Evolutionary conservation across 2,888 invertebrate species (phyloP), one percentile per base, ranked within the genome.

Genomic region (Leucoma salicis): DNA sequence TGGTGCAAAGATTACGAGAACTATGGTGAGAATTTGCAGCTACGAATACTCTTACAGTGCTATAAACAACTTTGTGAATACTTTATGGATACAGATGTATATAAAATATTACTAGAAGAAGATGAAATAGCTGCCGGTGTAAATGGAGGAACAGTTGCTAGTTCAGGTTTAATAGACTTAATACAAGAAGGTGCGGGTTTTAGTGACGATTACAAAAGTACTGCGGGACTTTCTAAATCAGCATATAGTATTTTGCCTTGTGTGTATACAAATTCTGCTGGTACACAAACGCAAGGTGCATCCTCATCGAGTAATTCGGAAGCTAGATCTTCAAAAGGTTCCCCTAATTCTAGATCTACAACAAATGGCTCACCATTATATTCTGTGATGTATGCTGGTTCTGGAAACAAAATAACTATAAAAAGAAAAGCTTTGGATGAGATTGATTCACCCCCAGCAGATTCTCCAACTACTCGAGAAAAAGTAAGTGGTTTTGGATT

Each of bases 31-130:
- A 97, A 97, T 78, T 93, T 93, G 50, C 94, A 95, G 62, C 85
- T 97, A 64, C 92, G 95, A 38, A 94, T 96, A 63, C 90, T 97
- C 31, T 82, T 97, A 43, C 94, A 96, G 77, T 97, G 97, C 83
- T 97, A 97, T 74, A 96, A 96, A 80, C 95, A 95, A 70, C 90
- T 97, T 49, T 97, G 97, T 87, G 93, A 94, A 70, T 96, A 95
- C 80, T 91, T 97, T 64, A 92, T 94, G 63, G 93, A 92, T 43
- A 94, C 95, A 1, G 91, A 92, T 28, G 91, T 95, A 45, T 96
- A 94, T 74, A 92, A 91, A 70, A 91, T 82, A 52, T 81, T 94
- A 51, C 78, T 89, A 50, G 83, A 91, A 50, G 89, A 91, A 70
- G 89, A 91, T 44, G 82, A 90, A 59, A 82, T 83, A 72, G 84